Percentiles rank a stretch among this genome's conserved stretches.
These are phyloP conservation scores for Apostichopus parvimensis DNA, from an alignment of 35 echinoderm and acorn worm genomes.

Conservation along the genomic window DNA sequence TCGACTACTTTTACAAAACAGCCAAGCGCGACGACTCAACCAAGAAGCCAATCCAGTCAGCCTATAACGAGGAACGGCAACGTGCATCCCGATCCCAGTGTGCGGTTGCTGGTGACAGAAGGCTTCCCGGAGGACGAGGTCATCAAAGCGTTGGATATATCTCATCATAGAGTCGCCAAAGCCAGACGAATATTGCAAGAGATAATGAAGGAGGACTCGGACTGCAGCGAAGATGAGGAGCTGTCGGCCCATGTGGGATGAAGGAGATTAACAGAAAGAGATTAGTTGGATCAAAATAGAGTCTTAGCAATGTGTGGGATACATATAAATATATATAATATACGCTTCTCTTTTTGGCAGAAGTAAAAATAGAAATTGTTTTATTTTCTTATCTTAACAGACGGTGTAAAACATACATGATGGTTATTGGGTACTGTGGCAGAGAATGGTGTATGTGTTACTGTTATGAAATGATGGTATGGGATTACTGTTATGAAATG, in stretches of 20 bases:
- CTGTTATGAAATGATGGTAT: background rate
- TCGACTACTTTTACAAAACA: background rate
- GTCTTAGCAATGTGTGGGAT: background rate
- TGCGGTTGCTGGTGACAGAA: slow-evolving; percentile 69
- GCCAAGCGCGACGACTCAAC: slow-evolving; percentile 25
- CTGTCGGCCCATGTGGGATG: background rate
- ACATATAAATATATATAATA: background rate
- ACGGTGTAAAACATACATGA: too few relatives aligned
- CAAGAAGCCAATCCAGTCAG: background rate
- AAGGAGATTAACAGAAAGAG: background rate
- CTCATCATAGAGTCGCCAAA: slow-evolving; percentile 81
- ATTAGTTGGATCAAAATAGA: background rate
- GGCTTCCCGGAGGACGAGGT: slow-evolving; percentile 74
- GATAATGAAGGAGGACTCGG: slow-evolving; percentile 56
- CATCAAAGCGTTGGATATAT: slow-evolving; percentile 83
- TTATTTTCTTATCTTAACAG: background rate
- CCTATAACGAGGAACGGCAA: slow-evolving; percentile 28
- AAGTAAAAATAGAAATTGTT: background rate
- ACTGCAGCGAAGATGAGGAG: background rate
- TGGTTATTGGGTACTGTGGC: too few relatives aligned
- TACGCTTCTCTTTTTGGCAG: background rate
- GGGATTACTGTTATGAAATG: background rate
- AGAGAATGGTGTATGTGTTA: too few relatives aligned
- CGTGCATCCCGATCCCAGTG: slow-evolving; percentile 56
- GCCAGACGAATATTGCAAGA: slow-evolving; percentile 77